Evolutionary conservation across 2,888 invertebrate genomes (phyloP).

Genomic region (Orchestes rusci): DNA sequence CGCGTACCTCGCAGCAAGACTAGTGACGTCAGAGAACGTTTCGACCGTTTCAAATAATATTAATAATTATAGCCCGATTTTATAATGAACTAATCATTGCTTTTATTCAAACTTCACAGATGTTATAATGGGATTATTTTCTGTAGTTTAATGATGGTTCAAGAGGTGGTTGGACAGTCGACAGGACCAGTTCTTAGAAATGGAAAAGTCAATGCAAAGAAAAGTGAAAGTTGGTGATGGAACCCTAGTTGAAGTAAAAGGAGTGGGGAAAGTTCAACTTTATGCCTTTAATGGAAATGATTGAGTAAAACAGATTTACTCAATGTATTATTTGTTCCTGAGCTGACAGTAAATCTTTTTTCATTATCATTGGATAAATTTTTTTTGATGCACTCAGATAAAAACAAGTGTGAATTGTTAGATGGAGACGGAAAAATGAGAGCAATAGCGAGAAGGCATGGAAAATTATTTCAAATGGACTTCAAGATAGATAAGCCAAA

Average conservation of each 20-base stretch:
- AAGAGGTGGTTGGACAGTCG: slow-evolving; percentile 7
- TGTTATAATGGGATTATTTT: no score
- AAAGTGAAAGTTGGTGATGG: slow-evolving; percentile 7
- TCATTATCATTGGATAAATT: slow-evolving; percentile 1
- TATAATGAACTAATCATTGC: no score
- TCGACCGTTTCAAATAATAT: no score
- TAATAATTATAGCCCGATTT: no score
- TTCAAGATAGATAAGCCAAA: not conserved
- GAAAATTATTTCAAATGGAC: slow-evolving; percentile 5
- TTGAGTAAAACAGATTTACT: slow-evolving; percentile 1
- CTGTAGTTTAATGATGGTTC: no score
- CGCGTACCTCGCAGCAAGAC: no score
- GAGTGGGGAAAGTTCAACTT: not conserved
- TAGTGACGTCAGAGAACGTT: no score
- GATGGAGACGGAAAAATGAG: not conserved
- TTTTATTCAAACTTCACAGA: no score
- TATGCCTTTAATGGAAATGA: slow-evolving; percentile 1
- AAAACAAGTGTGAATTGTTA: slow-evolving; percentile 3
- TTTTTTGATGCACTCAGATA: not conserved
- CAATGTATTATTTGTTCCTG: not conserved
- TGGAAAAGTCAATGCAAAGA: not conserved
- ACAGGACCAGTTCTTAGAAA: not conserved
- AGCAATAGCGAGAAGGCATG: slow-evolving; percentile 1
- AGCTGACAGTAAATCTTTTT: not conserved
- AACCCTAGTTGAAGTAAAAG: not conserved